Percentiles rank a stretch among this genome's conserved stretches.
Evolutionary conservation across 2,888 invertebrate species (phyloP).

Genomic region (Rhamphomyia laevipes): DNA sequence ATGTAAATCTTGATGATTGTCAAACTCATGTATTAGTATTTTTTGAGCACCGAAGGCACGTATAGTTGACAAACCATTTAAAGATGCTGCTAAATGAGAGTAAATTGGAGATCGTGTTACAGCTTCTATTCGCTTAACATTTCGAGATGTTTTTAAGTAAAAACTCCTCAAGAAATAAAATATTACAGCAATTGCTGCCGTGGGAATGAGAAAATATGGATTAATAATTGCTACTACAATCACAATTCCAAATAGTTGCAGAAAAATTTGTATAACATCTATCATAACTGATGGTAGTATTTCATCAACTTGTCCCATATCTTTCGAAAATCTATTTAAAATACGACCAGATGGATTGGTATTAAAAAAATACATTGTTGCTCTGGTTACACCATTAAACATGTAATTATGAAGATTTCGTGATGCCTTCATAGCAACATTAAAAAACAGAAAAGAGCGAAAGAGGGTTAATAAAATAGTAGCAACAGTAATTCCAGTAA

Average conservation of each 20-base stretch:
- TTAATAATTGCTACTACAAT: conserved; percentile 67
- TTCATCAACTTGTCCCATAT: conserved; percentile 53
- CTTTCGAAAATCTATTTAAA: conserved; percentile 81
- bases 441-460: conserved; percentile 41
- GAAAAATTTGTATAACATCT: conserved; percentile 56
- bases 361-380: conserved; percentile 80
- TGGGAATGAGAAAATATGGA: conserved; percentile 59
- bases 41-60: conserved; percentile 76
- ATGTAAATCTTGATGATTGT: conserved; percentile 71
- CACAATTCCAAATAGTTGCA: conserved; percentile 67
- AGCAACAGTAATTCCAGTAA: conserved; percentile 38
- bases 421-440: conserved; percentile 60
- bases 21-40: conserved; percentile 66
- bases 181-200: conserved; percentile 52
- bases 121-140: conserved; percentile 70
- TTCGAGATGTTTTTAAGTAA: conserved; percentile 68
- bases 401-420: conserved; percentile 67
- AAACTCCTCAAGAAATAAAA: conserved; percentile 65
- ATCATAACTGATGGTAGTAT: conserved; percentile 36
- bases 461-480: conserved; percentile 34
- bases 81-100: conserved; percentile 76
- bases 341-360: conserved; percentile 73
- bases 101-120: conserved; percentile 93
- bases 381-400: conserved; percentile 69
- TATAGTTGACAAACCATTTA: conserved; percentile 85